A percentile compares a stretch with the other conserved stretches of the same genome.
Evolutionary conservation across 1,140 invertebrate genomes (phyloP).

Genomic region (Bicyclus anynana): DNA sequence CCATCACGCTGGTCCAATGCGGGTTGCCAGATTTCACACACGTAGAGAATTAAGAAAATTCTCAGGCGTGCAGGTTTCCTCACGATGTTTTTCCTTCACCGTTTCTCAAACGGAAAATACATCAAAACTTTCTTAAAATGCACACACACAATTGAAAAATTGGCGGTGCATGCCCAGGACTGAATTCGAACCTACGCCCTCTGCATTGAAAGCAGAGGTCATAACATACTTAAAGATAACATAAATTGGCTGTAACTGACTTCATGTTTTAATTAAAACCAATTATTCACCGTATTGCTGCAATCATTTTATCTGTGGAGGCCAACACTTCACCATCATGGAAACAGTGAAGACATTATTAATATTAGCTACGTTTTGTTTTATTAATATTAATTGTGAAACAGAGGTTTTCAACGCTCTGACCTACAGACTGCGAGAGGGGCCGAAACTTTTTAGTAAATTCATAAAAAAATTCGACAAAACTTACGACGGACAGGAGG

Average conservation of each 20-base stretch:
- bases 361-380: neutral
- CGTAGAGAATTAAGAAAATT: too few relatives aligned
- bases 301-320: neutral
- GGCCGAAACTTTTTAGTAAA: conserved; percentile 20
- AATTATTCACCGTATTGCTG: neutral
- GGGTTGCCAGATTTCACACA: too few relatives aligned
- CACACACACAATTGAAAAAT: too few relatives aligned
- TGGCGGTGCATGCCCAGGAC: too few relatives aligned
- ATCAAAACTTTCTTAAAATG: too few relatives aligned
- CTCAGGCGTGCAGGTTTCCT: too few relatives aligned
- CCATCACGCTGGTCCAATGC: too few relatives aligned
- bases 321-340: neutral
- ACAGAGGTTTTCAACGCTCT: neutral
- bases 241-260: too few relatives aligned
- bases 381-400: neutral
- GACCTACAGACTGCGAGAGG: conserved; percentile 14
- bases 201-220: too few relatives aligned
- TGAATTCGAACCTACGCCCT: too few relatives aligned
- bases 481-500: conserved; percentile 13
- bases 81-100: too few relatives aligned
- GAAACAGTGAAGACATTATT: neutral
- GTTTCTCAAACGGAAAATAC: too few relatives aligned
- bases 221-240: neutral
- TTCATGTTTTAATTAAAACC: neutral
- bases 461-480: conserved; percentile 25